phyloP scores from a whole-genome alignment of 2,888 invertebrate genomes.

The Allolobophora icterica region DNA sequence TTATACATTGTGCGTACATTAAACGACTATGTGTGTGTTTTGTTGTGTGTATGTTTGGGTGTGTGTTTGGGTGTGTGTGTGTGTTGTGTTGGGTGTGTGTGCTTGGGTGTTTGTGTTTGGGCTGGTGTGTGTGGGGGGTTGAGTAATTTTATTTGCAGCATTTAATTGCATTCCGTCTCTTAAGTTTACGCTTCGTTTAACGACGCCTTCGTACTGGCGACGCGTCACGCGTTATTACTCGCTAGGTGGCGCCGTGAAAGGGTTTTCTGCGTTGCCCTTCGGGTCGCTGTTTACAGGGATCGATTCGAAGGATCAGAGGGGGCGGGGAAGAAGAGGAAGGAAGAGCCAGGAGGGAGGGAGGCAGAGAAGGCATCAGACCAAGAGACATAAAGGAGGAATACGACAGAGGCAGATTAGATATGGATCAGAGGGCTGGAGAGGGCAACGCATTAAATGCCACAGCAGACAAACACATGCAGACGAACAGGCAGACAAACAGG shows the following conservation, averaged over 20 bases:
- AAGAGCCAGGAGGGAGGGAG: not conserved
- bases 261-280: not conserved
- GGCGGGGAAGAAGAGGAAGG: not conserved
- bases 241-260: not conserved
- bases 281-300: not conserved
- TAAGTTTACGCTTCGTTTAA: slow-evolving; percentile 11
- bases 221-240: not conserved
- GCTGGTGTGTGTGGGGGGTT: no score
- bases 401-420: not conserved
- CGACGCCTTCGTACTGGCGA: not conserved
- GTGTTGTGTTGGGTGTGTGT: no score
- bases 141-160: not conserved
- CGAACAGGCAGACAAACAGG: not conserved
- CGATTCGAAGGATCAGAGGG: not conserved
- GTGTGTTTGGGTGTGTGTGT: no score
- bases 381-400: not conserved
- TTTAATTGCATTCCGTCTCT: not conserved
- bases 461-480: no score
- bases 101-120: no score
- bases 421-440: not conserved
- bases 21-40: no score
- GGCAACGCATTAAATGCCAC: not conserved
- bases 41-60: no score
- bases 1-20: no score
- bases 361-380: not conserved